Conservation (phyloP, 2,113 vertebrate genomes). For the Copsychus sechellarum region DNA sequence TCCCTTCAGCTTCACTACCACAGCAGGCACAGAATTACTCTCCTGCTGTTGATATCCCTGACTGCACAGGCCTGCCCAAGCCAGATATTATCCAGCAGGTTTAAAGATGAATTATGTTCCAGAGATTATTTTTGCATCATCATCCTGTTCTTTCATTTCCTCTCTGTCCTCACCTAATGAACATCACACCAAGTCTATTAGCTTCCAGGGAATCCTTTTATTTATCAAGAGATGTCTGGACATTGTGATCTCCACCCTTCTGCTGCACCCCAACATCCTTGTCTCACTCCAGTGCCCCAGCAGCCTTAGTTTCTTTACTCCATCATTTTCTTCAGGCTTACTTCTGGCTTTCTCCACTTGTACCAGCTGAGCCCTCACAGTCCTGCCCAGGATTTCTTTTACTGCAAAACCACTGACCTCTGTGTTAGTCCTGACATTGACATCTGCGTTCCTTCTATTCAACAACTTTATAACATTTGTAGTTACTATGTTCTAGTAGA, state of each 20-base stretch:
- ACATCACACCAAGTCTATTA: not conserved
- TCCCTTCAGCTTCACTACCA: not conserved
- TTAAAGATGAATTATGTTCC: not conserved
- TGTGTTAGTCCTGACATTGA: not conserved
- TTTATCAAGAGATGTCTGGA: fast-evolving
- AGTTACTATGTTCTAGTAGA: not conserved
- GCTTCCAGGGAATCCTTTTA: not conserved
- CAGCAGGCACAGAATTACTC: not conserved
- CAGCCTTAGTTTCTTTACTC: not conserved
- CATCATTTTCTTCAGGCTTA: not conserved
- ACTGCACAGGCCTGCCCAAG: not conserved
- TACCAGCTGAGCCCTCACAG: not conserved
- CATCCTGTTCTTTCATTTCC: not conserved
- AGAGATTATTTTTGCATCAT: not conserved
- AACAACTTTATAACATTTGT: not conserved
- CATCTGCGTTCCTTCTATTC: not conserved
- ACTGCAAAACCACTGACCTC: not conserved
- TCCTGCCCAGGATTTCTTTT: fast-evolving
- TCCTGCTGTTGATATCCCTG: not conserved
- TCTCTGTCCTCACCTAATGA: not conserved
- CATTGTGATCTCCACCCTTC: not conserved
- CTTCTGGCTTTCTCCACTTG: not conserved
- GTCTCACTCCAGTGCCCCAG: not conserved
- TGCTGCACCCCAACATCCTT: not conserved
- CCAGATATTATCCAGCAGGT: not conserved